Conservation (phyloP, 1,140 invertebrate species). For the Cydia fagiglandana region DNA sequence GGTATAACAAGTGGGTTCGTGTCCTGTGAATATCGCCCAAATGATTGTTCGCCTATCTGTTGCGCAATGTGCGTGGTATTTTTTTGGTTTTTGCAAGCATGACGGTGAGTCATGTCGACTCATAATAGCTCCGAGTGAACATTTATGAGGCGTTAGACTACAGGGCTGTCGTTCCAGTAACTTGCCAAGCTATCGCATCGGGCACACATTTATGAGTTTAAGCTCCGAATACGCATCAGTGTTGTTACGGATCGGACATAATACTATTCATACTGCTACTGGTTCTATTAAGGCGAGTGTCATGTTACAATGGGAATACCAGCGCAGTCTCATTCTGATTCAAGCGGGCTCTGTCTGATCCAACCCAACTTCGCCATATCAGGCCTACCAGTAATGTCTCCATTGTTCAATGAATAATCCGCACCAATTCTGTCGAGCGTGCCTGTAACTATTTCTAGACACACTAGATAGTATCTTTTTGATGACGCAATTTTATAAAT, state of each 20-base stretch:
- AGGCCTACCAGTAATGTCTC: slow-evolving; percentile 69
- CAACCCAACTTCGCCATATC: slow-evolving; percentile 66
- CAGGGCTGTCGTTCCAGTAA: slow-evolving; percentile 35
- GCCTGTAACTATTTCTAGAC: slow-evolving; percentile 28
- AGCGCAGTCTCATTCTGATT: slow-evolving; percentile 61
- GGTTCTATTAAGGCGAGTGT: slow-evolving; percentile 36
- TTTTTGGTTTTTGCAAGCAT: slow-evolving; percentile 54
- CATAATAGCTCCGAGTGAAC: slow-evolving; percentile 46
- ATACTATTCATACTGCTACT: neutral
- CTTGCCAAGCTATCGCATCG: neutral
- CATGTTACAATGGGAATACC: neutral
- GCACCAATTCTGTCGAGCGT: slow-evolving; percentile 51
- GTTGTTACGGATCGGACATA: neutral
- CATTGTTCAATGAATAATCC: slow-evolving; percentile 67
- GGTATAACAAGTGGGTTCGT: neutral
- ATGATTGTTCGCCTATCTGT: slow-evolving; percentile 20
- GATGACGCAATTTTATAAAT: slow-evolving; percentile 11
- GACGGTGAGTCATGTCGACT: slow-evolving; percentile 49
- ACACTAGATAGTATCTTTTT: neutral
- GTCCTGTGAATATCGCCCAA: slow-evolving; percentile 9
- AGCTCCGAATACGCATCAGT: neutral
- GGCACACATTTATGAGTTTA: neutral
- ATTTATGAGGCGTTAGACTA: slow-evolving; percentile 43
- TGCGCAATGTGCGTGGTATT: slow-evolving; percentile 35
- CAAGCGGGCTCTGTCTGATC: slow-evolving; percentile 58